These are phyloP conservation scores for Nezara viridula DNA, from an alignment of 2,888 invertebrate species.

Conservation along the genomic window DNA sequence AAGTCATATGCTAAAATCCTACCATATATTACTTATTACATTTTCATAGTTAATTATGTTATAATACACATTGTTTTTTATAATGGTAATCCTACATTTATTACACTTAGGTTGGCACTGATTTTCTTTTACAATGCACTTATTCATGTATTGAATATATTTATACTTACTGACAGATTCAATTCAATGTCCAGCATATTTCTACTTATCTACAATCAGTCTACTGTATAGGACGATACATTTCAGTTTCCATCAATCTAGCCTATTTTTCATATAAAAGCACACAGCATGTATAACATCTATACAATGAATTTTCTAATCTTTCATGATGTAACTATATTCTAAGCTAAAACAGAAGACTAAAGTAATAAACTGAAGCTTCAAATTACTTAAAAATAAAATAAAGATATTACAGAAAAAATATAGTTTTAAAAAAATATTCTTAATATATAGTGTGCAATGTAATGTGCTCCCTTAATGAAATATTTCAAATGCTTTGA, in stretches of 20 bases:
- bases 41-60: background rate
- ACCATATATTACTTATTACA: background rate
- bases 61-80: background rate
- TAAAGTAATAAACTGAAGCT: background rate
- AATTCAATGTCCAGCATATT: constrained; percentile 9
- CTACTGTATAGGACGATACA: constrained; percentile 53
- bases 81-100: background rate
- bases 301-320: background rate
- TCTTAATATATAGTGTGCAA: constrained; percentile 21
- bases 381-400: background rate
- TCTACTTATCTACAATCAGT: constrained; percentile 53
- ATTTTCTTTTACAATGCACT: background rate
- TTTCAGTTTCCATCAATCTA: constrained; percentile 41
- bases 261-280: constrained; percentile 1
- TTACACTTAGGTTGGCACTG: constrained; percentile 42
- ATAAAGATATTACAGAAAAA: background rate
- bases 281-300: background rate
- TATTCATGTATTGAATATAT: background rate
- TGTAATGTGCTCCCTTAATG: constrained; percentile 30
- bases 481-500: background rate
- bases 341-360: constrained; percentile 22
- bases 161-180: background rate
- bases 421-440: constrained; percentile 31
- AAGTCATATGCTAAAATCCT: constrained; percentile 16
- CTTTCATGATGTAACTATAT: background rate